Percentiles rank a stretch among this genome's conserved stretches.
phyloP scores from a whole-genome alignment of 1,140 invertebrate genomes.

The Zaprionus davidi region DNA sequence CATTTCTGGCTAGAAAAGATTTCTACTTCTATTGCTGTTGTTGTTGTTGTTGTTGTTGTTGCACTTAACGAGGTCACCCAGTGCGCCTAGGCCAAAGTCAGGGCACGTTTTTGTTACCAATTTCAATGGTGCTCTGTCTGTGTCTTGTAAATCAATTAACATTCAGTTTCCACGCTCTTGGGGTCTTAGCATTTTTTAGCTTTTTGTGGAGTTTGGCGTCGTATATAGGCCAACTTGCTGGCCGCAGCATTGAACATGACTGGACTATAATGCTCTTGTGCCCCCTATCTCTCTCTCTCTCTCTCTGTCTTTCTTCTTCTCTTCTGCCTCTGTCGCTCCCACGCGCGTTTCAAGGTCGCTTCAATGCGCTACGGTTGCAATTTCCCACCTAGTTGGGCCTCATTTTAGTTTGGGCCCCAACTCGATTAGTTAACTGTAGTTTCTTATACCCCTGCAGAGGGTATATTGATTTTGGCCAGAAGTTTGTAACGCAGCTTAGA shows the following conservation, averaged over 20 bases:
- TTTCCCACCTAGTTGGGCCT: conserved; percentile 13
- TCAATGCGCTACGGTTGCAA: conserved; percentile 21
- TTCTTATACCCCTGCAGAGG: not conserved
- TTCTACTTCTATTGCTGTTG: not conserved
- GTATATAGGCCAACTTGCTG: conserved; percentile 38
- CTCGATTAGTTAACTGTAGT: not conserved
- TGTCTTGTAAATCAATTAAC: conserved; percentile 74
- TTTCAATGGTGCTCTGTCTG: conserved; percentile 44
- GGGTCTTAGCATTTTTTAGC: not conserved
- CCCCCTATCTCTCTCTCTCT: not conserved
- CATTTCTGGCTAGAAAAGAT: conserved; percentile 40
- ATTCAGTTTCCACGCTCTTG: conserved; percentile 55
- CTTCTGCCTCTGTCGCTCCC: not conserved
- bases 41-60: conserved; percentile 21
- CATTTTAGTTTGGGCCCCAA: conserved; percentile 1
- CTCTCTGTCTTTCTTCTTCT: conserved; percentile 1
- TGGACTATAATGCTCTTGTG: conserved; percentile 45
- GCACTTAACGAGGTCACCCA: conserved; percentile 49
- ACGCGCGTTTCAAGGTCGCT: conserved; percentile 58
- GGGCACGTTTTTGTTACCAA: conserved; percentile 72
- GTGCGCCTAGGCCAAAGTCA: conserved; percentile 54
- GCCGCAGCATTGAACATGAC: conserved; percentile 73
- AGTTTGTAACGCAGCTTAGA: too few relatives aligned
- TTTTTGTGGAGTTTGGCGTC: conserved; percentile 1
- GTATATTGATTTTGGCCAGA: too few relatives aligned